Evolutionary conservation across 2,888 invertebrate genomes (phyloP), one percentile per base, ranked within the genome.

Genomic region (Tholera decimalis): DNA sequence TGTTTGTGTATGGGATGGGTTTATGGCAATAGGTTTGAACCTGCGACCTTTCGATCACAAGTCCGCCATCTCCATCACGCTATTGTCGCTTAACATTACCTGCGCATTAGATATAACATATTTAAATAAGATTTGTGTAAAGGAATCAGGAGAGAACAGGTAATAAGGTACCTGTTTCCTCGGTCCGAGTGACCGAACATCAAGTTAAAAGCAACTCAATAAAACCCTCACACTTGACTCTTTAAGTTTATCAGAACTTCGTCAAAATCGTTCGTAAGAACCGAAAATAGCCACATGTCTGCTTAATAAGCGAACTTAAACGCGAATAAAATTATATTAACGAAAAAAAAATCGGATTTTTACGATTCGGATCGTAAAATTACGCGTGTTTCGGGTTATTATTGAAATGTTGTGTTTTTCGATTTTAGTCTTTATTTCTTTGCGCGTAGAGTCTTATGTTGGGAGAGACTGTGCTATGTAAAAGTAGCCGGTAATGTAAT

Each of bases 271-370:
- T 67, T 49, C 35, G 47, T 77, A 78, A 77, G 79, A 77, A 54
- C 56, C 46, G 53, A 67, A 65, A 73, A 75, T 70, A 66, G 63
- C 71, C 72, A 69, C 74, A 80, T 78, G 55, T 78, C 73, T 57
- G 77, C 73, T 80, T 79, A 82, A 79, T 79, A 80, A 83, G 74
- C 69, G 65, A 80, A 80, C 71, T 80, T 83, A 80, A 84, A 77
- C 61, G 69, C 67, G 49, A 59, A 83, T 82, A 80, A 85, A 84
- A 83, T 80, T 77, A 82, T 80, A 81, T 81, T 64, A 78, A 70
- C 46, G 67, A 63, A 82, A 77, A 82, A 80, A 80, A 81, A 79
- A 73, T 73, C 75, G 56, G 20, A 61, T 59, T 73, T 82, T 82
- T 82, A 84, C 77, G 84, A 82, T 68, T 77, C 41, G 20, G 65